Base-by-base conservation (phyloP, 2,113 vertebrate genomes). In the Esox niger region DNA sequence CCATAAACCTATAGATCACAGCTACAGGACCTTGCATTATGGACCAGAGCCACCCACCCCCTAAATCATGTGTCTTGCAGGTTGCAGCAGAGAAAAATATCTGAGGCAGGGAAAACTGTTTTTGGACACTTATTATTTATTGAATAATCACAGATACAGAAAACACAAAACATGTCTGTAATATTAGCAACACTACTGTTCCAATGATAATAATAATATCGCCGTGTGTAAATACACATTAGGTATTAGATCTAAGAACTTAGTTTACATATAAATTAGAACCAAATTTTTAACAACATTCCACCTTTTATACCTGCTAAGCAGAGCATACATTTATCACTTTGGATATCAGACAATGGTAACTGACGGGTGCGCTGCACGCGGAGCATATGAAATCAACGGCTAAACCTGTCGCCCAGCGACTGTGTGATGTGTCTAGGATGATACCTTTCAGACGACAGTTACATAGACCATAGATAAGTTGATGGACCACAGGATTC, bases 71-170 rank as follows among this genome's bases (percentile, higher is more conserved):
- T n/a, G n/a, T 46, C 47, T 21, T 52, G 5, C 47, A 13, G 17
- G 21, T 20, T 6, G 15, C 32, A 29, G 67, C 29, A 59, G 32
- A 20, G 69, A 17, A 63, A 70, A 71, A 15, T 52, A 63, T 35
- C 64, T 10, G 55, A 33, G 59, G 20, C 10, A 52, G 47, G 8
- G 11, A 2, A 52, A 52, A n/a, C n/a, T 72, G 2, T 60, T 64
- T 69, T 64, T 82, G 70, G 74, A 84, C 83, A 88, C 65, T 75
- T 78, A 77, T 64, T 69, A 85, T 91, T 91, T 91, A 92, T 92
- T 91, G 82, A 92, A 84, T 87, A 83, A 84, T 84, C 80, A 95
- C 93, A 93, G 85, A 91, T 91, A 96, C 91, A 92, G 90, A 89
- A 88, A 92, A 86, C 82, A 81, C 69, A 35, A 75, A 70, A n/a